Conservation (phyloP, 92 coral and sea anemone species). For the Parazoanthus swiftii region DNA sequence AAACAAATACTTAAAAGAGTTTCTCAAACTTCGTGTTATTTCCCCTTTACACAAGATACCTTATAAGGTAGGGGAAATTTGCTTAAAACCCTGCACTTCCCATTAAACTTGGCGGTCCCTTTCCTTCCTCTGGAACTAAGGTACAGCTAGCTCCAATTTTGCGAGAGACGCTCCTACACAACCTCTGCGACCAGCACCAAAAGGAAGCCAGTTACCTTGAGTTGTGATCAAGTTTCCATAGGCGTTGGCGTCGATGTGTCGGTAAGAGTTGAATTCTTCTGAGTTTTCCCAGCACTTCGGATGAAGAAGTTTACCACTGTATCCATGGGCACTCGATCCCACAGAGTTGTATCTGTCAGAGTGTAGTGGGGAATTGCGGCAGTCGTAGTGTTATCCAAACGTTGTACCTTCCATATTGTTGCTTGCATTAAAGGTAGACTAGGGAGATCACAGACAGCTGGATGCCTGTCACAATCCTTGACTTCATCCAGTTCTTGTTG, state of each 20-base stretch:
- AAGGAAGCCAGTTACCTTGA: background rate
- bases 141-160: background rate
- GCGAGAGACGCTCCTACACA: background rate
- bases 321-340: too few relatives aligned
- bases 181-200: conserved; percentile 1
- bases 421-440: background rate
- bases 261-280: background rate
- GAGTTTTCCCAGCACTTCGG: background rate
- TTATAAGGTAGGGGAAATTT: background rate
- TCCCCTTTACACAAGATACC: background rate
- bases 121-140: background rate
- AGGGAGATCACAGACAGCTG: background rate
- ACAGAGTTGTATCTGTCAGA: too few relatives aligned
- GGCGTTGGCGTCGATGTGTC: background rate
- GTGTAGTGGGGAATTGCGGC: background rate
- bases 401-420: background rate
- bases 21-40: background rate
- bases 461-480: background rate
- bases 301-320: background rate
- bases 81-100: background rate
- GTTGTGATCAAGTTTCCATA: background rate
- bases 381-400: background rate
- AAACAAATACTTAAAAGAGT: too few relatives aligned
- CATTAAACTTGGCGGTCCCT: background rate
- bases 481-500: conserved; percentile 5